These are phyloP conservation scores for Palaemon carinicauda DNA, from an alignment of 1,140 invertebrate species.

Conservation along the genomic window DNA sequence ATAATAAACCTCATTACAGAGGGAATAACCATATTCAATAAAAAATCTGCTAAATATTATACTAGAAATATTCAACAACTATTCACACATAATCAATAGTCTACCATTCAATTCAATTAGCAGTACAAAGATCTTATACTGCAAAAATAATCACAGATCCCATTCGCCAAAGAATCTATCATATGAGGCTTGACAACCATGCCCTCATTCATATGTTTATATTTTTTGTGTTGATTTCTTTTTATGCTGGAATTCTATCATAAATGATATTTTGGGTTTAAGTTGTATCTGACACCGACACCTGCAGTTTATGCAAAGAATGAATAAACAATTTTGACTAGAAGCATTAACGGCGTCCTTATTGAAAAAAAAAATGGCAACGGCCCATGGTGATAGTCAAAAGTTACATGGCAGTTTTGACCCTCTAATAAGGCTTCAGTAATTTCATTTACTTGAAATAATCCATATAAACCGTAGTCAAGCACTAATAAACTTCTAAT, in stretches of 20 bases:
- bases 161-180: no score
- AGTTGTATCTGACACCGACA: slow-evolving; percentile 45
- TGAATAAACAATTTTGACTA: slow-evolving; percentile 35
- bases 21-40: no score
- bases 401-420: background rate
- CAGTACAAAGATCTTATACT: no score
- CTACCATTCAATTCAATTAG: no score
- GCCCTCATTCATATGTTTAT: background rate
- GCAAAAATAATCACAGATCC: no score
- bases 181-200: background rate
- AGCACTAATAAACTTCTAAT: slow-evolving; percentile 25
- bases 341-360: slow-evolving; percentile 51
- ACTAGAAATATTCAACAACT: no score
- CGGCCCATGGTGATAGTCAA: slow-evolving; percentile 40
- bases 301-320: slow-evolving; percentile 53
- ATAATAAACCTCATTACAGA: background rate
- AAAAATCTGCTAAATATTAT: no score
- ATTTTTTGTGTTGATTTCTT: background rate
- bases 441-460: background rate
- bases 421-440: slow-evolving; percentile 21
- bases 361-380: slow-evolving; percentile 31
- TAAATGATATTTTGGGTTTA: slow-evolving; percentile 33
- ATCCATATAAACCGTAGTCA: slow-evolving; percentile 28
- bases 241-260: background rate
- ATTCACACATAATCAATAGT: no score